Conservation (phyloP, 2,888 invertebrate genomes). For the Volucella inflata region DNA sequence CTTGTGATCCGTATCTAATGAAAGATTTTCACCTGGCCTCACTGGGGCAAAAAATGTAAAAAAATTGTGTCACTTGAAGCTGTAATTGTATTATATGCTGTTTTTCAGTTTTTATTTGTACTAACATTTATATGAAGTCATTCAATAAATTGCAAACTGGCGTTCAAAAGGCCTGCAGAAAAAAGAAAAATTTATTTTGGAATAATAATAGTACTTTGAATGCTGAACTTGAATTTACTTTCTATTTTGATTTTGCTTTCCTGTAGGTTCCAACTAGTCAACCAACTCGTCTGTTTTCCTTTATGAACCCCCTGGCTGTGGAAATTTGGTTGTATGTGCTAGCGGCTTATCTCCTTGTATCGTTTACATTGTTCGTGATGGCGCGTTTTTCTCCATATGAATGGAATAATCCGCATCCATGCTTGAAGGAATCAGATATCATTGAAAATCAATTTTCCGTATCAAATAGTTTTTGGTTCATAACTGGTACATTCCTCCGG, state of each 20-base stretch:
- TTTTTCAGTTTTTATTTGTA: too few relatives aligned
- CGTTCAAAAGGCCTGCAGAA: too few relatives aligned
- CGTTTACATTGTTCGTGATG: constrained; percentile 97
- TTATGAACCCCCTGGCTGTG: constrained; percentile 97
- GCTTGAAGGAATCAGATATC: constrained; percentile 92
- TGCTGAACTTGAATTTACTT: constrained; percentile 18
- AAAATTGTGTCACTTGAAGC: too few relatives aligned
- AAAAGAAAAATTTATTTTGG: too few relatives aligned
- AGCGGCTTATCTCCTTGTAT: constrained; percentile 96
- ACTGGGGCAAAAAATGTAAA: too few relatives aligned
- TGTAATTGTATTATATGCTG: too few relatives aligned
- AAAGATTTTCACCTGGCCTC: too few relatives aligned
- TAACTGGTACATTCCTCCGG: constrained; percentile 93
- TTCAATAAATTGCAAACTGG: too few relatives aligned
- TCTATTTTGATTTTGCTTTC: constrained; percentile 12
- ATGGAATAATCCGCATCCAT: constrained; percentile 93
- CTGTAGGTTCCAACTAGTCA: constrained; percentile 93
- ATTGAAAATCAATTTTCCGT: constrained; percentile 98
- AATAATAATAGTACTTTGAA: not conserved
- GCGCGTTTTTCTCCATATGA: constrained; percentile 98
- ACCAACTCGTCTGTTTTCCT: constrained; percentile 95
- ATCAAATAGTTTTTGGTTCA: constrained; percentile 96
- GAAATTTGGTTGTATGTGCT: constrained; percentile 98
- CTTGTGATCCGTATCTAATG: too few relatives aligned
- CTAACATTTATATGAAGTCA: too few relatives aligned